These are phyloP conservation scores for Apis mellifera DNA, from an alignment of 1,140 invertebrate species.

Conservation along the genomic window DNA sequence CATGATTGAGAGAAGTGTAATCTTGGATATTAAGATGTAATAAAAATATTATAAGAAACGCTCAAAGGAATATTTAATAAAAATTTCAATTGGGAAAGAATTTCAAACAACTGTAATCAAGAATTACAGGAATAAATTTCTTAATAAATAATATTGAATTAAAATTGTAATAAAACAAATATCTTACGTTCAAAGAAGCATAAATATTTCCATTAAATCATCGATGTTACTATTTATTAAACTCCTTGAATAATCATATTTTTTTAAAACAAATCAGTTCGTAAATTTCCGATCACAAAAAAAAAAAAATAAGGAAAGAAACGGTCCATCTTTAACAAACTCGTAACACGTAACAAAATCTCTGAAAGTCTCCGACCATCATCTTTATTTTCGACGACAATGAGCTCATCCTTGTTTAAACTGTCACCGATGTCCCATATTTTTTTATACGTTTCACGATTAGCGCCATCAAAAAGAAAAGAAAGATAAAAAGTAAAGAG, in stretches of 20 bases:
- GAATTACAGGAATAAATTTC: too few relatives aligned
- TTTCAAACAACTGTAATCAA: too few relatives aligned
- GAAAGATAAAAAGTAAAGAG: too few relatives aligned
- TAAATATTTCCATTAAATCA: not conserved
- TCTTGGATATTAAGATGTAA: too few relatives aligned
- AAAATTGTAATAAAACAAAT: not conserved
- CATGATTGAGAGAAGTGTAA: too few relatives aligned
- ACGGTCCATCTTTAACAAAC: not conserved
- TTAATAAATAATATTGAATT: not conserved
- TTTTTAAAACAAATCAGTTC: not conserved
- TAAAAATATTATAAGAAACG: too few relatives aligned
- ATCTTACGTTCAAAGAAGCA: not conserved
- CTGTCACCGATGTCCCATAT: not conserved
- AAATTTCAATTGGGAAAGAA: too few relatives aligned
- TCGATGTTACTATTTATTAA: not conserved
- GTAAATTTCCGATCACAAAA: not conserved
- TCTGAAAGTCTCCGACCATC: not conserved
- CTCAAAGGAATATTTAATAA: too few relatives aligned
- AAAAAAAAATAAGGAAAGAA: not conserved
- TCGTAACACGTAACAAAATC: constrained; percentile 14
- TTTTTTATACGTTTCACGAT: not conserved
- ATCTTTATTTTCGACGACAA: constrained; percentile 22
- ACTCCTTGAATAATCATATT: not conserved
- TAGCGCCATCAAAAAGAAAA: not conserved
- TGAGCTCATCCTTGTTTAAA: constrained; percentile 25